phyloP scores from a whole-genome alignment of 2,888 invertebrate species.

The Mimumesa dahlbomi region DNA sequence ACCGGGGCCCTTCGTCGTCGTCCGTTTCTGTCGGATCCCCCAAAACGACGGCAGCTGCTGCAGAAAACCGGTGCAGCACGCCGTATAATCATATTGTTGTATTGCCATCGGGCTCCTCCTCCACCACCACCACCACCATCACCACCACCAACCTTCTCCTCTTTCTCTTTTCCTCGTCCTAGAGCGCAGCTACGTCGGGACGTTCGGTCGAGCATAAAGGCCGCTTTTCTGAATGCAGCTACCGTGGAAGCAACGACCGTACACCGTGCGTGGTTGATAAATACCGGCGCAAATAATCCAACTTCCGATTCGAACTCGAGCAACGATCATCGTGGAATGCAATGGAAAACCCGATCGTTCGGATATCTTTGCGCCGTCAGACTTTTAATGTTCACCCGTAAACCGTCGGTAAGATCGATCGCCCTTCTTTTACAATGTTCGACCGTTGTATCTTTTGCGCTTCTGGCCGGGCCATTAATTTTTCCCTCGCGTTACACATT shows the following conservation, averaged over 20 bases:
- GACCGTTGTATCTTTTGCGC: too few species aligned
- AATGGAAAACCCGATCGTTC: too few species aligned
- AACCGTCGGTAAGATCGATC: too few species aligned
- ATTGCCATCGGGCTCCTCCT: constrained; percentile 60
- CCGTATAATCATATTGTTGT: constrained; percentile 76
- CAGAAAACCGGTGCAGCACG: constrained; percentile 75
- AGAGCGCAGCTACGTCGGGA: constrained; percentile 36
- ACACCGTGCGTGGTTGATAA: constrained; percentile 19
- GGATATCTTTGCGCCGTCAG: too few species aligned
- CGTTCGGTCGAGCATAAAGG: constrained; percentile 40
- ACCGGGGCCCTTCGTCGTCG: constrained; percentile 47
- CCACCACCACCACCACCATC: constrained; percentile 33
- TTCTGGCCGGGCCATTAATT: too few species aligned
- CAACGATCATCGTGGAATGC: not conserved
- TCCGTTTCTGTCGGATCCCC: constrained; percentile 66
- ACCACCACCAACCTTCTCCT: constrained; percentile 7
- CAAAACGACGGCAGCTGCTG: constrained; percentile 72
- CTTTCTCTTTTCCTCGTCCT: constrained; percentile 46
- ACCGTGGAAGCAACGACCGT: constrained; percentile 47
- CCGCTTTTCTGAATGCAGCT: constrained; percentile 39
- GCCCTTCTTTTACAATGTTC: too few species aligned
- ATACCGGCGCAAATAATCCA: constrained; percentile 8
- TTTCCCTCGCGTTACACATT: too few species aligned
- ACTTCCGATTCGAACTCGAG: not conserved
- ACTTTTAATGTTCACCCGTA: too few species aligned